Evolutionary conservation across 2,113 vertebrate genomes (phyloP).

Genomic region (Thinocorus orbignyianus): DNA sequence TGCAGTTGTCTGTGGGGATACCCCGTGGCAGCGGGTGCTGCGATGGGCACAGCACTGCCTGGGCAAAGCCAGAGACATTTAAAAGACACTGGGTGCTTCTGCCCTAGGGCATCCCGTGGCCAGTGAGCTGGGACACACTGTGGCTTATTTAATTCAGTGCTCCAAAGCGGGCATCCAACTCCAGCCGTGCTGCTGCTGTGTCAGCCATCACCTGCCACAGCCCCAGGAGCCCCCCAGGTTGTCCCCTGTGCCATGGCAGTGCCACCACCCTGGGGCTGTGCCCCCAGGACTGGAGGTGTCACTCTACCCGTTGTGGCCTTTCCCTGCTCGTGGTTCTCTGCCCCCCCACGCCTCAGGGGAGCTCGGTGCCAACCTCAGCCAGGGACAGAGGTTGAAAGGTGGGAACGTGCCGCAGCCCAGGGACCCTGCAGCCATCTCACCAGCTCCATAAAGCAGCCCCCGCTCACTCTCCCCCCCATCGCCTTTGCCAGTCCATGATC

Average conservation of each 20-base stretch:
- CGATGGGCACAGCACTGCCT: rapidly evolving
- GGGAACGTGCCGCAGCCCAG: neutral
- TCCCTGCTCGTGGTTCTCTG: neutral
- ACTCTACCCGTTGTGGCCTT: neutral
- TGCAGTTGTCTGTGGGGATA: neutral
- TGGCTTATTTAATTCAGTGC: neutral
- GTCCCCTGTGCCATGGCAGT: neutral
- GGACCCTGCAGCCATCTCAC: neutral
- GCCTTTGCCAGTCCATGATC: rapidly evolving
- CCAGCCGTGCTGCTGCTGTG: neutral
- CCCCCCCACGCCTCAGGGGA: rapidly evolving
- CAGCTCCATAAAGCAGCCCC: neutral
- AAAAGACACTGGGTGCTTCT: neutral
- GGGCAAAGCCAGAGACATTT: neutral
- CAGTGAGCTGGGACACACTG: neutral
- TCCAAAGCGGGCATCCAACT: neutral
- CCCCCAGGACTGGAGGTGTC: neutral
- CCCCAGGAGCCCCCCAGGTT: rapidly evolving
- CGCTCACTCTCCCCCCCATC: rapidly evolving
- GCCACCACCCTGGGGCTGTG: neutral
- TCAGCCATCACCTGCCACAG: neutral
- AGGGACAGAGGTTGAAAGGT: neutral
- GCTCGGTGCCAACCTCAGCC: rapidly evolving
- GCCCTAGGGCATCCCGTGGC: neutral
- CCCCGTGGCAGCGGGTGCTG: neutral